A percentile compares a stretch with the other conserved stretches of the same genome.
Evolutionary conservation across 1,140 invertebrate genomes (phyloP).

Genomic region (Pteromalus puparum): DNA sequence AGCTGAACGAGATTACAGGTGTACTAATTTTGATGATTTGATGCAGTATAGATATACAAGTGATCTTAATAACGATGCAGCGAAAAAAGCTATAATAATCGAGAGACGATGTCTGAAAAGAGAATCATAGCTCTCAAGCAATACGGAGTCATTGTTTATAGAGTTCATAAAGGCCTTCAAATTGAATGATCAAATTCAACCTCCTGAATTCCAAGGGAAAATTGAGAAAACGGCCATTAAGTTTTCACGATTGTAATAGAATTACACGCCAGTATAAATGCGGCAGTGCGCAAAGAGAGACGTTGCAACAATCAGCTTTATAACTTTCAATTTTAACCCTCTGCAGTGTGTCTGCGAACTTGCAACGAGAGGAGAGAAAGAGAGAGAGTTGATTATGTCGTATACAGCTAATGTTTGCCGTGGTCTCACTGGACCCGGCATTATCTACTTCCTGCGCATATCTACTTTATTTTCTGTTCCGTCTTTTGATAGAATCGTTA

Average conservation of each 20-base stretch:
- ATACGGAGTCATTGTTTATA: slow-evolving; percentile 30
- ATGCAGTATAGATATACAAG: no score
- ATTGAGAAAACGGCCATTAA: slow-evolving; percentile 14
- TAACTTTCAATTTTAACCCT: slow-evolving; percentile 21
- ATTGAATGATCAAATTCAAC: slow-evolving; percentile 20
- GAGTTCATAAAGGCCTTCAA: slow-evolving; percentile 55
- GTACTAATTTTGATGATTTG: no score
- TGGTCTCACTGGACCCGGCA: slow-evolving; percentile 3
- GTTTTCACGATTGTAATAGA: slow-evolving; percentile 9
- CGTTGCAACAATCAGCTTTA: slow-evolving; percentile 10
- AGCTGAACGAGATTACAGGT: no score
- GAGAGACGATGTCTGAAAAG: slow-evolving; percentile 1
- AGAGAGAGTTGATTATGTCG: not conserved
- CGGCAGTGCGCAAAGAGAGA: not conserved
- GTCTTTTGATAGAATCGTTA: no score
- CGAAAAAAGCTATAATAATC: no score
- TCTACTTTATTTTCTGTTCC: not conserved
- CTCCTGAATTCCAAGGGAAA: slow-evolving; percentile 28
- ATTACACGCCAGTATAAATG: not conserved
- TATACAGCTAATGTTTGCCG: not conserved
- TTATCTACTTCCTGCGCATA: slow-evolving; percentile 13
- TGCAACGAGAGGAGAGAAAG: not conserved
- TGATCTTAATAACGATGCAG: no score
- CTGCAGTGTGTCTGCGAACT: no score
- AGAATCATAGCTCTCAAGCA: not conserved